phyloP scores from a whole-genome alignment of 1,140 invertebrate genomes.

The Delia radicum region DNA sequence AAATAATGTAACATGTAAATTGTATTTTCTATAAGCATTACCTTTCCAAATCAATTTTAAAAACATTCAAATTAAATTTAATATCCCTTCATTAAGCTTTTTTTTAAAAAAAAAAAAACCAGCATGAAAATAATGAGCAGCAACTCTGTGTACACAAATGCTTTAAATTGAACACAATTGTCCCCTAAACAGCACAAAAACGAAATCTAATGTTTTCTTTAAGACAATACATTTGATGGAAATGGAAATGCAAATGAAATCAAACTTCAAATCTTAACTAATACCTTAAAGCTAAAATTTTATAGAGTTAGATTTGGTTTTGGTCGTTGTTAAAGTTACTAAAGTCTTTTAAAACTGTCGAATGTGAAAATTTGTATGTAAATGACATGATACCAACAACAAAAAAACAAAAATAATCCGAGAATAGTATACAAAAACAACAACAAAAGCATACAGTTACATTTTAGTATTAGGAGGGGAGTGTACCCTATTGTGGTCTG shows the following conservation, averaged over 20 bases:
- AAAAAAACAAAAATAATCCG: too few relatives aligned
- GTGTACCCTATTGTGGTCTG: too few relatives aligned
- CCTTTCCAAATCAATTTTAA: slow-evolving; percentile 15
- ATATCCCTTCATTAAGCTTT: slow-evolving; percentile 21
- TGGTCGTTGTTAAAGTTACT: background rate
- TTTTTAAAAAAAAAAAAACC: background rate
- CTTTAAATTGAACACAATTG: background rate
- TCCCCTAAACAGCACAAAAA: background rate
- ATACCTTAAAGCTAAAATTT: slow-evolving; percentile 10
- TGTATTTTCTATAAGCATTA: too few relatives aligned
- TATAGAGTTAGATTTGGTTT: background rate
- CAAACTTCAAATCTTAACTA: slow-evolving; percentile 15
- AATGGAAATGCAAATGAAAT: slow-evolving; percentile 20
- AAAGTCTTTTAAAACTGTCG: background rate
- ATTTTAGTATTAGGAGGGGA: background rate
- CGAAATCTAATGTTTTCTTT: background rate
- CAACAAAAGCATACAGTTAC: background rate
- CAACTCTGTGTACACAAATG: background rate
- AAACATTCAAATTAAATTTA: slow-evolving; percentile 19
- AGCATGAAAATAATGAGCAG: background rate
- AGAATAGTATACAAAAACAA: background rate
- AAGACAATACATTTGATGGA: background rate
- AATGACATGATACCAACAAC: slow-evolving; percentile 7
- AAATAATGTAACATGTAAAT: too few relatives aligned
- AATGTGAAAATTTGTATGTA: slow-evolving; percentile 6